phyloP scores from a whole-genome alignment of 2,113 vertebrate genomes.

The Cebus imitator region DNA sequence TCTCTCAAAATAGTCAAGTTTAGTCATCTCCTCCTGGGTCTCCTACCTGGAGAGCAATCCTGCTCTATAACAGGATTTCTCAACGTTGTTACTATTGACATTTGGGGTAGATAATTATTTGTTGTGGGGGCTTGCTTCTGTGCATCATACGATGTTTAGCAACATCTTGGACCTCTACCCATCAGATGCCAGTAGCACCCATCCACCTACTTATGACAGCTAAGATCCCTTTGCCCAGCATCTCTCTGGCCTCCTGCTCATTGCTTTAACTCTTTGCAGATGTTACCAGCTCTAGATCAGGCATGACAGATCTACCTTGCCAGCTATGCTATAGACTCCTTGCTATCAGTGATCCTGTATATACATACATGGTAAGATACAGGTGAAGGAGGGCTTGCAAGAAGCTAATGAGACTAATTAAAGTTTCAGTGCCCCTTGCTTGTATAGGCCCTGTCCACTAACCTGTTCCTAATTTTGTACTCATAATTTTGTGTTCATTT shows the following conservation, averaged over 20 bases:
- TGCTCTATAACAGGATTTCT: background rate
- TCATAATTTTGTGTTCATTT: background rate
- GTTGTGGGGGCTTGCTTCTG: accelerated
- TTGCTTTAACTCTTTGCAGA: background rate
- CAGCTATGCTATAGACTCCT: background rate
- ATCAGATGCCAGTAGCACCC: background rate
- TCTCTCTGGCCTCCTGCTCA: background rate
- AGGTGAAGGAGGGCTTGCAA: background rate
- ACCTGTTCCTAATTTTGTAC: background rate
- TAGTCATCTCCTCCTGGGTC: background rate
- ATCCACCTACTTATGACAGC: background rate
- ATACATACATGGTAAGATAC: background rate
- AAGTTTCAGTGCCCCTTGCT: background rate
- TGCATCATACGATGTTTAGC: background rate
- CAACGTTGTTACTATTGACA: background rate
- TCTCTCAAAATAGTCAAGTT: background rate
- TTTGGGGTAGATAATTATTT: background rate
- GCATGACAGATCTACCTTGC: background rate
- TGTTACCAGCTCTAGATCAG: background rate
- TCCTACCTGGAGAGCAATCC: background rate
- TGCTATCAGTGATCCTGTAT: background rate
- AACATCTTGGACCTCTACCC: background rate
- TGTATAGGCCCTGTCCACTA: background rate
- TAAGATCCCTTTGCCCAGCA: background rate
- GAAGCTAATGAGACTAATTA: background rate